phyloP scores from a whole-genome alignment of 2,888 invertebrate species.

The Andrena hattorfiana region DNA sequence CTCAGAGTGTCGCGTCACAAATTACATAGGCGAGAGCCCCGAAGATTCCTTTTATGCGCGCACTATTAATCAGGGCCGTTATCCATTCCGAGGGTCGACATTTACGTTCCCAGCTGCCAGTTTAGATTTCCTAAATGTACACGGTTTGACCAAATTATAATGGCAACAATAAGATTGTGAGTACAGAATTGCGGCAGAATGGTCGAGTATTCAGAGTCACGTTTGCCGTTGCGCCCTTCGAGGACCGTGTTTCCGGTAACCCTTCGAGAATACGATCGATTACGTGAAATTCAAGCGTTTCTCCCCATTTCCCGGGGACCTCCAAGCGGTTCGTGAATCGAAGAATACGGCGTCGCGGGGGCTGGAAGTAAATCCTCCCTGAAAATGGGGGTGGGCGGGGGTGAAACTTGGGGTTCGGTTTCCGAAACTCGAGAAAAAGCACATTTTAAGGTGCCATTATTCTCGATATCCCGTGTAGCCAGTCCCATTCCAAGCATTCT shows the following conservation, averaged over 20 bases:
- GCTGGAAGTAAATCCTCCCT: conserved; percentile 31
- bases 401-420: neutral
- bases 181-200: neutral
- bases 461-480: neutral
- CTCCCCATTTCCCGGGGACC: conserved; percentile 20
- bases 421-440: conserved; percentile 6
- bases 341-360: conserved; percentile 15
- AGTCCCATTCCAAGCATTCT: conserved; percentile 20
- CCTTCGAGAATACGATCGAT: conserved; percentile 32
- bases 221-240: conserved; percentile 16
- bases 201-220: neutral
- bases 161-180: too few species aligned
- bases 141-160: too few species aligned
- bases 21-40: too few species aligned
- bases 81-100: too few species aligned
- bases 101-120: too few species aligned
- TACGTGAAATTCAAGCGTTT: conserved; percentile 32
- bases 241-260: conserved; percentile 37
- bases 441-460: neutral
- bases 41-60: too few species aligned
- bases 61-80: too few species aligned
- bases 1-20: too few species aligned
- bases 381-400: neutral
- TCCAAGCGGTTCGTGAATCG: conserved; percentile 22
- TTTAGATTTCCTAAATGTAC: too few species aligned